Evolutionary conservation across 2,113 vertebrate species (phyloP).

Genomic region (Bambusicola thoracicus): DNA sequence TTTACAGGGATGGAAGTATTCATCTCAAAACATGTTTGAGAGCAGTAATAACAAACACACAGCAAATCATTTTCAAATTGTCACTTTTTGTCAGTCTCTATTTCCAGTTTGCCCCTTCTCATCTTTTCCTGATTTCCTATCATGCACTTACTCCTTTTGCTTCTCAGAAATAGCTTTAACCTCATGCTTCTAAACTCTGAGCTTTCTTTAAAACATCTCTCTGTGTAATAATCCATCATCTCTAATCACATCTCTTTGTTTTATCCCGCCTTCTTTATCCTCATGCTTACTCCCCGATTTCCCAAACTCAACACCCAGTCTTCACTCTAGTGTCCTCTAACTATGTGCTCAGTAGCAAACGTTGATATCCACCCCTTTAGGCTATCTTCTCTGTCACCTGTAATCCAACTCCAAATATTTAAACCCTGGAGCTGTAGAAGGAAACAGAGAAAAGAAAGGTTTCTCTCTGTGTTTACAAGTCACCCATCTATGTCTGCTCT

Average conservation of each 20-base stretch:
- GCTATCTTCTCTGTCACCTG: neutral
- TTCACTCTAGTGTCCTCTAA: neutral
- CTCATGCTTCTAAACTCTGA: neutral
- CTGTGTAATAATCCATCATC: neutral
- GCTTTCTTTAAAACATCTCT: neutral
- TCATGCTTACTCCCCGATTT: neutral
- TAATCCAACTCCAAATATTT: neutral
- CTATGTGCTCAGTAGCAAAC: neutral
- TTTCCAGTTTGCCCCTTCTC: neutral
- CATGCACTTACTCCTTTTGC: rapidly evolving
- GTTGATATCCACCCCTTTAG: rapidly evolving
- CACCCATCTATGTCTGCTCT: neutral
- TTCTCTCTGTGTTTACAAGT: neutral
- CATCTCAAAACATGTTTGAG: neutral
- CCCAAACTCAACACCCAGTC: neutral
- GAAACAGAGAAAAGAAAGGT: neutral
- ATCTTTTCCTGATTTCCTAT: neutral
- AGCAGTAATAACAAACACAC: neutral
- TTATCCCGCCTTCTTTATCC: neutral
- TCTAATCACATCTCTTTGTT: neutral
- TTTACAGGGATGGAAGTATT: neutral
- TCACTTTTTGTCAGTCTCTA: neutral
- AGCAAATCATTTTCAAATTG: neutral
- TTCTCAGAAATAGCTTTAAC: neutral
- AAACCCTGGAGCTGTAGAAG: neutral